Evolutionary conservation across 2,797 vertebrate genomes (phyloP).

Genomic region (Lutjanus campechanus): DNA sequence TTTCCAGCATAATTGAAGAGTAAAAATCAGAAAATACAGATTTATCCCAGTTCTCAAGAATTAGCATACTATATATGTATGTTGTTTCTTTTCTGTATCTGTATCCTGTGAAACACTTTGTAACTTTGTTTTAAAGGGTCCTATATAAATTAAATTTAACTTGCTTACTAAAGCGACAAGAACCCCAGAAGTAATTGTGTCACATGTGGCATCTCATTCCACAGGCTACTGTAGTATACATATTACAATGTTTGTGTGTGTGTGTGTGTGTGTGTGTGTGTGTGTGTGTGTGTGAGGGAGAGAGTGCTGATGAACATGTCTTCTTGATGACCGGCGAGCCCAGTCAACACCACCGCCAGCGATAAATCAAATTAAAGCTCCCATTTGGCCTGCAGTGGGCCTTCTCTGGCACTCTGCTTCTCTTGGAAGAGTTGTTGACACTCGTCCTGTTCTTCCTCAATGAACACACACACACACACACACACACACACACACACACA

Average conservation of each 20-base stretch:
- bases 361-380: conserved; percentile 70
- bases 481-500: neutral
- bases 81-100: no score
- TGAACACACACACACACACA: conserved; percentile 5
- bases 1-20: no score
- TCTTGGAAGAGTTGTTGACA: conserved; percentile 37
- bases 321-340: conserved; percentile 71
- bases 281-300: conserved; percentile 5
- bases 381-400: conserved; percentile 52
- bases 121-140: no score
- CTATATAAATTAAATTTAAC: no score
- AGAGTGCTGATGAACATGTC: conserved; percentile 68
- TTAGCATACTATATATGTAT: no score
- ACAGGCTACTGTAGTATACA: neutral
- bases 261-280: conserved; percentile 4
- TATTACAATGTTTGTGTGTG: neutral
- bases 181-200: neutral
- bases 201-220: neutral
- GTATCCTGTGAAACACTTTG: no score
- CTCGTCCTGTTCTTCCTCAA: conserved; percentile 15
- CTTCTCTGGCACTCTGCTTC: conserved; percentile 37
- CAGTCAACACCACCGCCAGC: conserved; percentile 52
- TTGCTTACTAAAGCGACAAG: neutral
- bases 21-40: no score
- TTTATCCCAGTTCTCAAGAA: no score